Evolutionary conservation across 1,140 invertebrate species (phyloP).

Genomic region (Camponotus pennsylvanicus): DNA sequence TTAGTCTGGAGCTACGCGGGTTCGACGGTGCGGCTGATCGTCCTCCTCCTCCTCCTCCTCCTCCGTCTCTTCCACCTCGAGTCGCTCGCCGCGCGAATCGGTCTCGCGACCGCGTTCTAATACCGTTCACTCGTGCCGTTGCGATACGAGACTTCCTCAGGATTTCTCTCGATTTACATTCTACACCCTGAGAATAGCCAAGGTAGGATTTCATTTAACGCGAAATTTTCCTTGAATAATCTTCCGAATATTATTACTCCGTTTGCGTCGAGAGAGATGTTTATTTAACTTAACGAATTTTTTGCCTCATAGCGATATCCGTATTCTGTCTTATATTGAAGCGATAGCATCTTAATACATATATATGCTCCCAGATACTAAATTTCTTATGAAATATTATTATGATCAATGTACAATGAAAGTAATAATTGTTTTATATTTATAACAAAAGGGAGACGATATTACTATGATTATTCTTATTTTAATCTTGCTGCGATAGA

Average conservation of each 20-base stretch:
- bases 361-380: neutral
- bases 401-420: neutral
- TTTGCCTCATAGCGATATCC: neutral
- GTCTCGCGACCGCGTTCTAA: neutral
- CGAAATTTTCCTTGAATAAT: neutral
- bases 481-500: neutral
- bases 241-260: neutral
- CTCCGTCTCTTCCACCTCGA: neutral
- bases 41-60: neutral
- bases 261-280: neutral
- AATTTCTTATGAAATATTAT: neutral
- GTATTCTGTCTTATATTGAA: neutral
- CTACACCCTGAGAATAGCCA: neutral
- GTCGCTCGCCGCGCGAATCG: neutral
- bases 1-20: conserved; percentile 34
- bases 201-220: conserved; percentile 17
- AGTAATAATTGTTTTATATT: neutral
- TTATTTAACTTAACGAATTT: neutral
- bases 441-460: neutral
- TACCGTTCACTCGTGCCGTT: neutral
- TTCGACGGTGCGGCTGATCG: neutral
- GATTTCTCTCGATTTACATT: neutral
- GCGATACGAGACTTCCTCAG: neutral
- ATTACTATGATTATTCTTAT: neutral
- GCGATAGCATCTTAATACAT: neutral